Percentiles rank a stretch among this genome's conserved stretches.
These are phyloP conservation scores for Dinocampus coccinellae DNA, from an alignment of 2,888 invertebrate species.

Conservation along the genomic window DNA sequence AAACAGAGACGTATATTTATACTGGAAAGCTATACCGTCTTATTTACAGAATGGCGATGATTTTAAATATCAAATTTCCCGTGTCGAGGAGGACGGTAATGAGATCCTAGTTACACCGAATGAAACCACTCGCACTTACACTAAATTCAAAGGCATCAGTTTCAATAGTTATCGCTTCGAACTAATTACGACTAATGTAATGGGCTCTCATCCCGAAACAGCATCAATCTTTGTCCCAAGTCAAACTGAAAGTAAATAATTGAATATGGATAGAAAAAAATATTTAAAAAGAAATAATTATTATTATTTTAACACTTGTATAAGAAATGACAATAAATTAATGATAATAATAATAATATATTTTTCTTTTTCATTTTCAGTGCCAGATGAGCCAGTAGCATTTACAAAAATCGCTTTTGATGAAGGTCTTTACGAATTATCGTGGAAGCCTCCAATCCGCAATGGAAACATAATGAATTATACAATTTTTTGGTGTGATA, in stretches of 20 bases:
- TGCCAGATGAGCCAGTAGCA: slow-evolving; percentile 71
- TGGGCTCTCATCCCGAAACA: slow-evolving; percentile 73
- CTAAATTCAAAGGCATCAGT: slow-evolving; percentile 72
- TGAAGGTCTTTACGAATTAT: slow-evolving; percentile 79
- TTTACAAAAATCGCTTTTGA: slow-evolving; percentile 82
- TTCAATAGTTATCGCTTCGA: slow-evolving; percentile 71
- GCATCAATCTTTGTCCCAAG: slow-evolving; percentile 77
- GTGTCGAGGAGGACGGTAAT: slow-evolving; percentile 67
- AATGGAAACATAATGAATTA: slow-evolving; percentile 75
- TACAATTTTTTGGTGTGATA: slow-evolving; percentile 85
- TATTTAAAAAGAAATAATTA: slow-evolving; percentile 8
- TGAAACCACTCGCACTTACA: slow-evolving; percentile 75
- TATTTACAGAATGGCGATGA: slow-evolving; percentile 81
- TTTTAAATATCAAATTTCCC: slow-evolving; percentile 78
- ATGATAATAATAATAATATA: slow-evolving; percentile 20
- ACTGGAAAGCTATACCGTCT: slow-evolving; percentile 82
- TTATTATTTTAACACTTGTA: not conserved
- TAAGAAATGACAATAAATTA: not conserved
- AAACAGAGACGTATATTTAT: slow-evolving; percentile 77
- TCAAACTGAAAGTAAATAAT: slow-evolving; percentile 70
- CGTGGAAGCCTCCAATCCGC: slow-evolving; percentile 78
- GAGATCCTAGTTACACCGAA: slow-evolving; percentile 69
- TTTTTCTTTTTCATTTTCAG: slow-evolving; percentile 53
- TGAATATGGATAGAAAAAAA: not conserved
- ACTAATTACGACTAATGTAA: slow-evolving; percentile 75